Evolutionary conservation across 2,888 invertebrate genomes (phyloP).

Genomic region (Tholera decimalis): DNA sequence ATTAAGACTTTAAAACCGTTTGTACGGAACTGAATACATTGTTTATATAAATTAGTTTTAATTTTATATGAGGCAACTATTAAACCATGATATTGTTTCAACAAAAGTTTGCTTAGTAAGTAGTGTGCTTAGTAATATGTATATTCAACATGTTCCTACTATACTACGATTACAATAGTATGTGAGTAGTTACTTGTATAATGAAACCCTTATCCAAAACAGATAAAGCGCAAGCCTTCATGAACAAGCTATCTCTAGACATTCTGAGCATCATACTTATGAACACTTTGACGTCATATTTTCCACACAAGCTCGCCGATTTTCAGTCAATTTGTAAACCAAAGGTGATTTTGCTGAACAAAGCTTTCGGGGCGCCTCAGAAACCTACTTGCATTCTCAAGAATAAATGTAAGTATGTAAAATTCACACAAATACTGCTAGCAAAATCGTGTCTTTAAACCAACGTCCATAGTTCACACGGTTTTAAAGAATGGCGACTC

Average conservation of each 20-base stretch:
- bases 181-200: too few relatives aligned
- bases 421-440: conserved; percentile 22
- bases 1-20: too few relatives aligned
- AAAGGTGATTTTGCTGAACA: conserved; percentile 34
- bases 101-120: too few relatives aligned
- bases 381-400: conserved; percentile 23
- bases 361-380: conserved; percentile 7
- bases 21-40: not conserved
- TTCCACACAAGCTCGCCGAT: not conserved
- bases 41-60: not conserved
- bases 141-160: too few relatives aligned
- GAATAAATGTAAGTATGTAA: conserved; percentile 53
- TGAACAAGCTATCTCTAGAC: not conserved
- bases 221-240: too few relatives aligned
- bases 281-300: not conserved
- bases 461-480: not conserved
- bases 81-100: too few relatives aligned
- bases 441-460: conserved; percentile 19
- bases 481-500: not conserved
- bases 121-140: too few relatives aligned
- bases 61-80: too few relatives aligned
- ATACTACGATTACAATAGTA: too few relatives aligned
- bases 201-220: too few relatives aligned
- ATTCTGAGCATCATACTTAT: too few relatives aligned
- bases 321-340: conserved; percentile 25